Base-by-base conservation (phyloP, 2,888 invertebrate genomes). In the Rotaria sp. region DNA sequence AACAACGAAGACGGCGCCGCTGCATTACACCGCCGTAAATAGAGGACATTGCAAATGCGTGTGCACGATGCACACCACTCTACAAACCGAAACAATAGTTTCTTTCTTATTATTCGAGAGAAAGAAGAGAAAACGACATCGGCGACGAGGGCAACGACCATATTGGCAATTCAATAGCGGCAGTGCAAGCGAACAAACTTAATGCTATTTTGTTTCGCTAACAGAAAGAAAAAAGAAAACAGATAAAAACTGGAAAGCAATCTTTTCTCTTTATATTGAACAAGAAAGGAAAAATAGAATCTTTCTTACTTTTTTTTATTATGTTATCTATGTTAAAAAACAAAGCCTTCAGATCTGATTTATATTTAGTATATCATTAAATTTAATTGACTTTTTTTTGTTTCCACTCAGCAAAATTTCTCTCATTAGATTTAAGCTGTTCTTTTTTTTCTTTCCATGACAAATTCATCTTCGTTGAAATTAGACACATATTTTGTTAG, bases 121-220 rank as follows among this genome's bases (percentile, higher is more conserved):
- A 67, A 67, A 67, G 35, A 59, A 21, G 59, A 59, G 59, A 59
- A 30, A 67, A 67, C 67, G 67, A 67, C 67, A 67, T n/a, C 67
- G 67, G 38, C 67, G 67, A 38, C 67, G 35, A 67, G 35, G 67
- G 35, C 35, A 38, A 67, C 30, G 67, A 30, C 35, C 30, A 67
- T 67, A 35, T 35, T 67, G 67, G 4, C 35, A 30, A 67, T 67
- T 67, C 35, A 67, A 67, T 67, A 67, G 67, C 67, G 30, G 5
- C 30, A 38, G 67, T 67, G 67, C 21, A 67, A 38, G 30, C 67
- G 35, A 67, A 67, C 21, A 67, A 67, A 67, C 21, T 38, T 67
- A 30, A 59, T 35, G 35, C 67, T 67, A 35, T 67, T 67, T 67
- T 67, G 18, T 67, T 67, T 30, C 35, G 67, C 35, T 67, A 67